phyloP scores from a whole-genome alignment of 2,113 vertebrate species.

The Clinocottus analis region DNA sequence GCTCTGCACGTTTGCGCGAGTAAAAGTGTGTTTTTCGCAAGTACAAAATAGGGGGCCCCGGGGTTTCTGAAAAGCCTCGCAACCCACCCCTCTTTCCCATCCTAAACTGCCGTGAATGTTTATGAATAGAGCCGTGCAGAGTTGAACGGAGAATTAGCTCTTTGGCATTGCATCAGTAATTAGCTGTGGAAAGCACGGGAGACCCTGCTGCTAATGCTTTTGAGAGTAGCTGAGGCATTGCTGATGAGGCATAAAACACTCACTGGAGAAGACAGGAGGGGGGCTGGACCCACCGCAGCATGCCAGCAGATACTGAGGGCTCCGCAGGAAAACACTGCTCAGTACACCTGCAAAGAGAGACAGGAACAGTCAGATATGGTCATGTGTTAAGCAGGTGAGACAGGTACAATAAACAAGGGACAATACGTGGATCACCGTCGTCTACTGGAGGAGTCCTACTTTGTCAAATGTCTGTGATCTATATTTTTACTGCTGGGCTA shows the following conservation, averaged over 20 bases:
- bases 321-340: slow-evolving; percentile 87
- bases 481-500: not conserved
- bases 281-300: slow-evolving; percentile 95
- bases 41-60: slow-evolving; percentile 72
- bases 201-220: slow-evolving; percentile 91
- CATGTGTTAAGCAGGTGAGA: slow-evolving; percentile 1
- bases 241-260: slow-evolving; percentile 97
- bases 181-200: slow-evolving; percentile 92
- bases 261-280: slow-evolving; percentile 92
- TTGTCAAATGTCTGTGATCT: not conserved
- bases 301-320: slow-evolving; percentile 85
- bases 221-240: slow-evolving; percentile 92
- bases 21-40: slow-evolving; percentile 72
- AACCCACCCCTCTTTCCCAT: slow-evolving; percentile 68
- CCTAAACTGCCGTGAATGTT: slow-evolving; percentile 79
- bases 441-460: not conserved
- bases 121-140: slow-evolving; percentile 90
- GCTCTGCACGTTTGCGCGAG: slow-evolving; percentile 71
- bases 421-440: not conserved
- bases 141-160: slow-evolving; percentile 92
- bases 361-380: slow-evolving; percentile 56
- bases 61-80: slow-evolving; percentile 74
- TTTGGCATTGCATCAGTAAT: slow-evolving; percentile 93
- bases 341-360: slow-evolving; percentile 87
- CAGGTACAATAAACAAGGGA: not conserved